These are phyloP conservation scores for Cricetomys ansorgei DNA, from an alignment of 2,113 vertebrate genomes.

Conservation along the genomic window DNA sequence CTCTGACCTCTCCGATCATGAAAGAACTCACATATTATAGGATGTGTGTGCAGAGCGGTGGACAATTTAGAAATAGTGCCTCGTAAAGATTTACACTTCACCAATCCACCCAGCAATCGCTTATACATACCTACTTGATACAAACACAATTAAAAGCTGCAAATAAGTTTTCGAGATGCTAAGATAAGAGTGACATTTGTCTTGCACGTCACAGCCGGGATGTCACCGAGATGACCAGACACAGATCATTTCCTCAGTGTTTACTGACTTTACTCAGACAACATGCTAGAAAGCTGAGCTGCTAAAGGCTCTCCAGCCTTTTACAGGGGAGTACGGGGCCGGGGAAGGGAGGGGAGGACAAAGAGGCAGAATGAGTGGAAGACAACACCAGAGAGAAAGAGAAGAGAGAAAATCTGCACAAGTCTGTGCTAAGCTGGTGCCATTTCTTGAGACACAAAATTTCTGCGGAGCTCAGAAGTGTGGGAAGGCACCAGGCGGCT, in stretches of 20 bases:
- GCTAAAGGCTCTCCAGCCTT: neutral
- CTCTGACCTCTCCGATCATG: neutral
- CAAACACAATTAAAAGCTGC: neutral
- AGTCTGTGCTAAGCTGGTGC: neutral
- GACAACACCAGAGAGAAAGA: neutral
- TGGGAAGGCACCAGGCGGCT: neutral
- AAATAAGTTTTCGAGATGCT: neutral
- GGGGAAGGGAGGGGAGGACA: neutral
- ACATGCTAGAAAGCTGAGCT: neutral
- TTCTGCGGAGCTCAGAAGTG: neutral
- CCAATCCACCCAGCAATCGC: neutral
- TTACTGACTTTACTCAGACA: neutral
- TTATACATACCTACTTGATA: neutral
- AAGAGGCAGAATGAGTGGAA: too few relatives aligned
- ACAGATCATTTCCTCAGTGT: neutral
- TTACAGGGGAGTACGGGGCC: neutral
- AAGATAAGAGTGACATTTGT: neutral
- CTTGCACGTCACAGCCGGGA: neutral
- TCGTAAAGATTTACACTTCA: conserved; percentile 17
- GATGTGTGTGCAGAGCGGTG: neutral
- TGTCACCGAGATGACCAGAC: neutral
- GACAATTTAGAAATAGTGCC: conserved; percentile 34
- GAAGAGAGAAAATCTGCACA: neutral
- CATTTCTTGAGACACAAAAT: neutral
- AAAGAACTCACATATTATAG: neutral